Evolutionary conservation across 2,888 invertebrate genomes (phyloP), one percentile per base, ranked within the genome.

Genomic region (Chrysomela aeneicollis): DNA sequence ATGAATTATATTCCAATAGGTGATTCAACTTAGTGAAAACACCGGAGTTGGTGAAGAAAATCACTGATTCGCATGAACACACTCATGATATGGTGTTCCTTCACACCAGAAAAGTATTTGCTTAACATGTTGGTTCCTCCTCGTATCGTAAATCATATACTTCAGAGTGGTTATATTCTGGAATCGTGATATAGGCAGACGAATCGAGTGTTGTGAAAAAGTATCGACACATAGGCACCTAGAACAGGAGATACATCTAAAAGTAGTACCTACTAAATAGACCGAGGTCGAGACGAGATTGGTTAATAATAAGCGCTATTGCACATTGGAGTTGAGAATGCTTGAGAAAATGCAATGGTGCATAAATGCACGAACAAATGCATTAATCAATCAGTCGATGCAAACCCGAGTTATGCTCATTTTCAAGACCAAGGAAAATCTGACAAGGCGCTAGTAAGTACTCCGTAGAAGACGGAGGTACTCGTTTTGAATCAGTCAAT

Each of bases 201-300:
- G 32, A 35, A 35, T 35, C 9, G 10, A 35, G 8, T 8, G 8
- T 26, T 26, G 8, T 8, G 10, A 35, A 35, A 35, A 35, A 4
- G 9, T n/a, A 46, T 63, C 51, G 53, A 62, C 64, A 55, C 55
- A 64, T 49, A 59, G 30, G 32, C 32, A 35, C 32, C 32, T 10
- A 17, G 35, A 2, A 54, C 19, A n/a, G n/a, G n/a, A 55, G 42
- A 55, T 42, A 42, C 12, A 47, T 49, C 35, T 21, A 59, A 59
- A 63, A 58, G 49, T 68, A 57, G 35, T 26, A 6, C n/a, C n/a
- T 65, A 63, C 60, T 63, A 65, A 65, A 64, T 65, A 59, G 68
- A 63, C 65, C 68, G 65, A 68, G 68, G 68, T 65, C 61, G 50
- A 46, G 26, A 52, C 37, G 32, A 49, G 62, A 62, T 59, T 63